These are phyloP conservation scores for Prochilodus magdalenae DNA, from an alignment of 2,113 vertebrate species.

Conservation along the genomic window DNA sequence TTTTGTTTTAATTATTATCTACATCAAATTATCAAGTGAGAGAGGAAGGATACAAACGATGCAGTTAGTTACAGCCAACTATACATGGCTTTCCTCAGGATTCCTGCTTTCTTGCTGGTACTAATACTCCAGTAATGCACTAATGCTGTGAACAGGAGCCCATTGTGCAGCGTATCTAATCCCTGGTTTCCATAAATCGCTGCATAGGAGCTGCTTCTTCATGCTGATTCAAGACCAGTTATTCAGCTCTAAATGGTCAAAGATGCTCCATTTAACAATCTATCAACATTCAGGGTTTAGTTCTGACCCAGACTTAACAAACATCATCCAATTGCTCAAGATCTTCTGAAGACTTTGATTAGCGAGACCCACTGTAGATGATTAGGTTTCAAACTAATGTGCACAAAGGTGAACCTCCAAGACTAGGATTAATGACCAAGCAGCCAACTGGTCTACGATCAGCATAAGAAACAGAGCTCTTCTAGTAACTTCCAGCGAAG, in stretches of 20 bases:
- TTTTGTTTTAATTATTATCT: background rate
- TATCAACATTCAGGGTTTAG: background rate
- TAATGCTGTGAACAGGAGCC: conserved; percentile 10
- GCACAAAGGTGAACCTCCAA: too few relatives aligned
- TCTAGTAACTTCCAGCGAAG: background rate
- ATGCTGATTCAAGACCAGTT: background rate
- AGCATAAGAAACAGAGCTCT: background rate
- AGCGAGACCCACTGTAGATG: background rate
- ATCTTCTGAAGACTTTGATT: background rate
- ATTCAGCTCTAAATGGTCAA: background rate
- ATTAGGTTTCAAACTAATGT: too few relatives aligned
- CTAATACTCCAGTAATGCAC: background rate
- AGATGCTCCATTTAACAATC: background rate
- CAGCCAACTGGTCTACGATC: background rate
- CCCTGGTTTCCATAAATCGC: background rate
- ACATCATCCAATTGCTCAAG: too few relatives aligned
- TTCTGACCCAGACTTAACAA: background rate
- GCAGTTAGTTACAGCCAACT: background rate
- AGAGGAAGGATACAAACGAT: background rate
- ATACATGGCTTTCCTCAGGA: background rate
- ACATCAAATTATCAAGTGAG: background rate
- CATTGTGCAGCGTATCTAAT: conserved; percentile 11
- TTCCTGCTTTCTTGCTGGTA: background rate
- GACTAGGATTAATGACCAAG: too few relatives aligned
- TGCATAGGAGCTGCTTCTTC: background rate